Conservation (phyloP, 1,140 invertebrate species). For the Cyclina sinensis region DNA sequence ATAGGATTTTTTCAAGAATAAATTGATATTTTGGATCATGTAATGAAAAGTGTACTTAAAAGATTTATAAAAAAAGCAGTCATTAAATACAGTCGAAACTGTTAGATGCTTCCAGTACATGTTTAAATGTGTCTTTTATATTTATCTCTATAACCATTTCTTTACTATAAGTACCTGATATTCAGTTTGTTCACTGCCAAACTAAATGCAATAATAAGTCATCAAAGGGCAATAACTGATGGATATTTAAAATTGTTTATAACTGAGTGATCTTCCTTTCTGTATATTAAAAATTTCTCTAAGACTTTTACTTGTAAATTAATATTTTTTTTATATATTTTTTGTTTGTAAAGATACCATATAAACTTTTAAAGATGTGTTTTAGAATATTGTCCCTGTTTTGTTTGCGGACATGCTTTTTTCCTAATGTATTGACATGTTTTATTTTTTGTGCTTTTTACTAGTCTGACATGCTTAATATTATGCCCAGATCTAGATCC, state of each 20-base stretch:
- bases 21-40: no score
- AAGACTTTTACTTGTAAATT: neutral
- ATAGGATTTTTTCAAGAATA: no score
- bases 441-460: constrained; percentile 44
- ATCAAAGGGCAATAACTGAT: neutral
- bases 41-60: no score
- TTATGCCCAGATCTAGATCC: constrained; percentile 26
- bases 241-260: neutral
- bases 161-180: neutral
- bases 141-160: no score
- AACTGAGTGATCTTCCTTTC: neutral
- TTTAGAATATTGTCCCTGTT: neutral
- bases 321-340: neutral
- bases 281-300: neutral
- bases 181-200: neutral
- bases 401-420: neutral
- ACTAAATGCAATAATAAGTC: neutral
- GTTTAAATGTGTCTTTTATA: no score
- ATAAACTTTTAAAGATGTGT: neutral
- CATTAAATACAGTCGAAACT: no score
- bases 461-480: constrained; percentile 31
- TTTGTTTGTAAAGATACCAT: neutral
- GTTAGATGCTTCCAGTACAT: no score
- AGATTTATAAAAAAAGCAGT: no score
- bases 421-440: constrained; percentile 16